phyloP scores from a whole-genome alignment of 2,797 vertebrate genomes.

The Linurgus olivaceus region DNA sequence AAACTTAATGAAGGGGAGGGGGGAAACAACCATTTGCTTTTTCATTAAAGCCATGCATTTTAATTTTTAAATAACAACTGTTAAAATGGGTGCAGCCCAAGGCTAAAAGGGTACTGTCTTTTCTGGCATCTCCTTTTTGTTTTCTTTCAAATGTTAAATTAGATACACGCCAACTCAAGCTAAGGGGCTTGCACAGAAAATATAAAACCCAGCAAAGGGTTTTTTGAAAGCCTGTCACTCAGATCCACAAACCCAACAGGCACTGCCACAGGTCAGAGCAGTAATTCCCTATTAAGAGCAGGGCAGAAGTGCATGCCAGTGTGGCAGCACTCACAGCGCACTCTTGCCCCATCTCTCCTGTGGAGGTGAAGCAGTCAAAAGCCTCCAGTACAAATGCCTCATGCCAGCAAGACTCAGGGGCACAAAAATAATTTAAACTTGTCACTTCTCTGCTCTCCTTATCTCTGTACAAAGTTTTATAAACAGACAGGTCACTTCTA shows the following conservation, averaged over 20 bases:
- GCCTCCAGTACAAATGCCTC: neutral
- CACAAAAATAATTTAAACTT: neutral
- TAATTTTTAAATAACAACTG: neutral
- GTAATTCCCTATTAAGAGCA: neutral
- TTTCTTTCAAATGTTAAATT: neutral
- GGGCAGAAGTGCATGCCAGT: rapidly evolving
- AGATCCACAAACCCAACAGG: neutral
- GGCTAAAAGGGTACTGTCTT: neutral
- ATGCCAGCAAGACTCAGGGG: rapidly evolving
- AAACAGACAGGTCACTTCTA: neutral
- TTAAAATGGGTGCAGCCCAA: neutral
- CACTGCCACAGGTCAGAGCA: neutral
- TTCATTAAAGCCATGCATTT: neutral
- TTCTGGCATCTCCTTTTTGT: neutral
- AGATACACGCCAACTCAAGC: neutral
- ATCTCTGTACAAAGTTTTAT: neutral
- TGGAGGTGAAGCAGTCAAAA: neutral
- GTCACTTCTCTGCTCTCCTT: neutral
- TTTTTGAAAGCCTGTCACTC: neutral
- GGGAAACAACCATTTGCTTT: neutral
- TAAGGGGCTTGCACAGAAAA: neutral
- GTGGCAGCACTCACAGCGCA: neutral
- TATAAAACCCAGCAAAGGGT: neutral
- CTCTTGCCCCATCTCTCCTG: neutral
- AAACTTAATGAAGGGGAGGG: neutral